These are phyloP conservation scores for Drosophila melanosoma DNA, from an alignment of 2,888 invertebrate species.

Conservation along the genomic window DNA sequence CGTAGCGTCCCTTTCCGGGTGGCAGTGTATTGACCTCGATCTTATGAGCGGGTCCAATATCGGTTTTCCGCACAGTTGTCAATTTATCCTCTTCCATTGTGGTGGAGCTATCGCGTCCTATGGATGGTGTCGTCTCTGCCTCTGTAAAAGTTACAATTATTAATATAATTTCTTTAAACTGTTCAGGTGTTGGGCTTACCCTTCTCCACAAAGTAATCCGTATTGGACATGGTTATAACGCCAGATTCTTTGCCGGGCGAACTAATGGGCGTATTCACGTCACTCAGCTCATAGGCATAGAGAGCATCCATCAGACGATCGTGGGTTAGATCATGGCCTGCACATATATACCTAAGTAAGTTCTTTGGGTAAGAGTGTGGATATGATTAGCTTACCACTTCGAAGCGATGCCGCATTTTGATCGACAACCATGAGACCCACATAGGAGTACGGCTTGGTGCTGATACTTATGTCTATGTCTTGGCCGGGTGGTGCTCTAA, in stretches of 20 bases:
- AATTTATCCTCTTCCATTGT: constrained; percentile 78
- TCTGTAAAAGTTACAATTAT: constrained; percentile 48
- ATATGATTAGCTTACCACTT: constrained; percentile 86
- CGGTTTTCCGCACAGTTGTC: constrained; percentile 84
- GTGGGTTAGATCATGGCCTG: constrained; percentile 82
- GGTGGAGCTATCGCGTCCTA: constrained; percentile 49
- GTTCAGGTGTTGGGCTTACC: constrained; percentile 42
- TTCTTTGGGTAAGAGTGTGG: accelerated
- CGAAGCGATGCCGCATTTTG: constrained; percentile 90
- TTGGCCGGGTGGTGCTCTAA: constrained; percentile 91
- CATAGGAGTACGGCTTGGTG: constrained; percentile 94
- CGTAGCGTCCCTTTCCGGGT: constrained; percentile 94
- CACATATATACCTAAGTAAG: too few species aligned
- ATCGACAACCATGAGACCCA: constrained; percentile 96
- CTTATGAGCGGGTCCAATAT: constrained; percentile 84
- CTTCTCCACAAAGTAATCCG: constrained; percentile 80
- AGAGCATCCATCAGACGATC: constrained; percentile 80
- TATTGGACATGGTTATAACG: constrained; percentile 83
- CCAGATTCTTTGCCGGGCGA: constrained; percentile 84
- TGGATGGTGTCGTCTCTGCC: constrained; percentile 69
- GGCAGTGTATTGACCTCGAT: constrained; percentile 89
- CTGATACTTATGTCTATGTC: constrained; percentile 92
- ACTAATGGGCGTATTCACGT: constrained; percentile 73
- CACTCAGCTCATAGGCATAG: constrained; percentile 77
- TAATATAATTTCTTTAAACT: not conserved